Conservation (phyloP, 2,888 invertebrate genomes). For the Choreutis nemorana region DNA sequence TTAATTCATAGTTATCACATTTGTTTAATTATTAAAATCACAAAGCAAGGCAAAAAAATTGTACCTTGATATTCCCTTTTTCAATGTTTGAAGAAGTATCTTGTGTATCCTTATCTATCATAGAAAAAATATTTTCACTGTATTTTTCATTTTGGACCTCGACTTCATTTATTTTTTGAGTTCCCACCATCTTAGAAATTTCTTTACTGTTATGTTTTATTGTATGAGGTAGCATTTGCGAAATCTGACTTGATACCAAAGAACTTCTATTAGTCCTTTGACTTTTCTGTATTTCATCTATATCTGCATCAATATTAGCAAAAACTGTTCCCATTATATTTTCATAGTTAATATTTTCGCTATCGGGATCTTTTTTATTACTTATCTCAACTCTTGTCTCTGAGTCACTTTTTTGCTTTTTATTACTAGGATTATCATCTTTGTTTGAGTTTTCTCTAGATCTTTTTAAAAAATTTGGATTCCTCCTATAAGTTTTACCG, state of each 20-base stretch:
- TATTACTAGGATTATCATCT: slow-evolving; percentile 21
- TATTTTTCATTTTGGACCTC: slow-evolving; percentile 18
- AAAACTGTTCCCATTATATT: slow-evolving; percentile 43
- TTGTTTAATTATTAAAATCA: no score
- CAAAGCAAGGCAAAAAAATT: no score
- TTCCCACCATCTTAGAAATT: slow-evolving; percentile 5
- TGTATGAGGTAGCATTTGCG: neutral
- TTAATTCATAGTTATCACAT: no score
- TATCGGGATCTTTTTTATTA: slow-evolving; percentile 19
- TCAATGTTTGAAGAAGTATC: slow-evolving; percentile 11
- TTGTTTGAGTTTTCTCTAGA: slow-evolving; percentile 22
- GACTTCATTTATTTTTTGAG: slow-evolving; percentile 12
- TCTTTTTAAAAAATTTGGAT: slow-evolving; percentile 29
- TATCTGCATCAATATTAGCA: slow-evolving; percentile 49
- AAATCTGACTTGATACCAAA: no score
- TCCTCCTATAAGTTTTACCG: slow-evolving; percentile 18
- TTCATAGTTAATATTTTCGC: slow-evolving; percentile 43
- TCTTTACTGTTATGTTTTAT: neutral
- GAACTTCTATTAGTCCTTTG: slow-evolving; percentile 18
- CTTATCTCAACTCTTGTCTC: slow-evolving; percentile 8
- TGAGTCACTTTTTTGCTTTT: slow-evolving; percentile 26
- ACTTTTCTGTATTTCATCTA: slow-evolving; percentile 14
- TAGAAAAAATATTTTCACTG: slow-evolving; percentile 50
- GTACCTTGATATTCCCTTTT: slow-evolving; percentile 19
- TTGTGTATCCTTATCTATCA: slow-evolving; percentile 29